phyloP scores from a whole-genome alignment of 2,113 vertebrate genomes.

The Neomonachus schauinslandi region DNA sequence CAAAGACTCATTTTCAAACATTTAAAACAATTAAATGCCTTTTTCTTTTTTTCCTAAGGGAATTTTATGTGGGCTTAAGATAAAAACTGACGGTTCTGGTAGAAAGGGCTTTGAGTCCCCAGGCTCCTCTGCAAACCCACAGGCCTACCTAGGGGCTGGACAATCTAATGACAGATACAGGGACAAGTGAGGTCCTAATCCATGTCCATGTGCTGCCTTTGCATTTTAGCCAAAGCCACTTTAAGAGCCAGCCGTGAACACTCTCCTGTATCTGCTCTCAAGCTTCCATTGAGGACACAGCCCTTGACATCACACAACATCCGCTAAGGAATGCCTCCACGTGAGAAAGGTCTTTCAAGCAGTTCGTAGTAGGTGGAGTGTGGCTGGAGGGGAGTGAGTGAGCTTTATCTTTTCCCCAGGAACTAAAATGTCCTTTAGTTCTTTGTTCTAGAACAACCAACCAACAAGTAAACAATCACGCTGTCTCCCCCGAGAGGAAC shows the following conservation, averaged over 20 bases:
- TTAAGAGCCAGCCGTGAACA: background rate
- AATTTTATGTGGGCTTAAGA: background rate
- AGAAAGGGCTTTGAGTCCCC: background rate
- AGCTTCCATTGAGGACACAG: background rate
- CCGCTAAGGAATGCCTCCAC: background rate
- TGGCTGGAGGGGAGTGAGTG: no score
- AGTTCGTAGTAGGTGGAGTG: background rate
- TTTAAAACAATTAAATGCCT: background rate
- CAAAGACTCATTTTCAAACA: background rate
- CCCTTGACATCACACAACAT: rapidly evolving
- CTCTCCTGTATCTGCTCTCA: background rate
- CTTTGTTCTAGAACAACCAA: background rate
- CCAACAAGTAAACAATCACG: background rate
- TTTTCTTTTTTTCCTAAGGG: background rate
- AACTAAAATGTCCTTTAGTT: background rate
- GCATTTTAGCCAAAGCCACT: background rate
- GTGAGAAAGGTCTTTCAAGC: background rate
- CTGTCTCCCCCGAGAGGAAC: background rate
- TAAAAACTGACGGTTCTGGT: background rate
- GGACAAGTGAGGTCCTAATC: background rate
- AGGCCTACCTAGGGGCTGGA: background rate
- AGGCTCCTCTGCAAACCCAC: rapidly evolving
- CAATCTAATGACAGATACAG: background rate
- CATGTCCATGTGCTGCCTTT: background rate
- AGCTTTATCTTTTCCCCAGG: background rate